Percentiles rank a stretch among this genome's conserved stretches.
Conservation (phyloP, 2,888 invertebrate species). For the Andrena dorsata region DNA sequence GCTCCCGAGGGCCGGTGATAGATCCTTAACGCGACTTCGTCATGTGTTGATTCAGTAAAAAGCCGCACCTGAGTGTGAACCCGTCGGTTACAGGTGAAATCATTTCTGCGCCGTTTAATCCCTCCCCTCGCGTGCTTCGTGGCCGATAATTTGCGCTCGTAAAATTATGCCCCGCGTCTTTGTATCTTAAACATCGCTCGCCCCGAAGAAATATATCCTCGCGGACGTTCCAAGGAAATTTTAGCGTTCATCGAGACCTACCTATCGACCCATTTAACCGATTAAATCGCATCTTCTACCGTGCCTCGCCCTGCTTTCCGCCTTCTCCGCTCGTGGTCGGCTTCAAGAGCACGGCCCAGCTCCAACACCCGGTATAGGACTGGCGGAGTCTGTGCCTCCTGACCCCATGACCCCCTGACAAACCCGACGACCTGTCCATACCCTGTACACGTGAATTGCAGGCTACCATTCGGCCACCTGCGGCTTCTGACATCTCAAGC, state of each 20-base stretch:
- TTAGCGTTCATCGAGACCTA: neutral
- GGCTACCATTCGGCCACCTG: slow-evolving; percentile 78
- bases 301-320: neutral
- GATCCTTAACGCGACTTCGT: slow-evolving; percentile 56
- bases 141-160: slow-evolving; percentile 32
- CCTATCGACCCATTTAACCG: neutral
- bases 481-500: slow-evolving; percentile 77
- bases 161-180: slow-evolving; percentile 33
- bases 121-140: neutral
- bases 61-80: slow-evolving; percentile 49
- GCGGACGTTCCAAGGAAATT: neutral
- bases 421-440: slow-evolving; percentile 71
- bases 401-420: slow-evolving; percentile 76
- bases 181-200: neutral
- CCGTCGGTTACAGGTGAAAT: slow-evolving; percentile 59
- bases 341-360: neutral
- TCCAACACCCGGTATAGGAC: slow-evolving; percentile 38
- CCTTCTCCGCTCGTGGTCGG: neutral
- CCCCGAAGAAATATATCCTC: neutral
- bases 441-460: slow-evolving; percentile 71
- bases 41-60: slow-evolving; percentile 48
- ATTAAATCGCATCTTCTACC: neutral
- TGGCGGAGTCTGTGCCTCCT: slow-evolving; percentile 63
- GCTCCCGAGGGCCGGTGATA: slow-evolving; percentile 44
- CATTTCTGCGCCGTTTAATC: slow-evolving; percentile 32